These are phyloP conservation scores for Parazoanthus swiftii DNA, from an alignment of 92 coral and sea anemone species.

Conservation along the genomic window DNA sequence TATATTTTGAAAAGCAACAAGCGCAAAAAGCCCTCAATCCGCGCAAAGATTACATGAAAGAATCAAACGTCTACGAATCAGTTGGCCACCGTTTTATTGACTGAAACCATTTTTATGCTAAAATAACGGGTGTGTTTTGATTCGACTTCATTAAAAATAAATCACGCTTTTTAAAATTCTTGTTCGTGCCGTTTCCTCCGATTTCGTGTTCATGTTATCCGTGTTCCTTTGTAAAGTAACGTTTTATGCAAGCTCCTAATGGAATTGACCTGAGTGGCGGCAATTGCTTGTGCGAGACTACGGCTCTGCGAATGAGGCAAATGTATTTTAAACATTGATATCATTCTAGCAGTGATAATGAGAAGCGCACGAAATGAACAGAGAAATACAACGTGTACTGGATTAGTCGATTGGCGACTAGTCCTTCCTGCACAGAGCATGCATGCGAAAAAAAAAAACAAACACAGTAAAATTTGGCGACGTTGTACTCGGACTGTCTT, in stretches of 20 bases:
- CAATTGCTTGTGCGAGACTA: not conserved
- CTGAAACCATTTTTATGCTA: conserved; percentile 8
- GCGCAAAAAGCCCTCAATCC: not conserved
- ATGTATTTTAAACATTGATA: not conserved
- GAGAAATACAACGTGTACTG: not conserved
- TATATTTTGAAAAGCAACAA: not conserved
- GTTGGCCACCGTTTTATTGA: not conserved
- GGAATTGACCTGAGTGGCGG: not conserved
- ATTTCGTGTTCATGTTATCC: not conserved
- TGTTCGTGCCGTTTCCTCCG: not conserved
- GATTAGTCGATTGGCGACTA: not conserved
- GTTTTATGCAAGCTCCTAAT: not conserved
- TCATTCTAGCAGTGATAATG: not conserved
- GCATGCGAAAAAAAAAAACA: too few relatives aligned
- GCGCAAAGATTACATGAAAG: not conserved
- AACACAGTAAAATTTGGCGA: not conserved
- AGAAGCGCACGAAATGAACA: not conserved
- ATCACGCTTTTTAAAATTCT: not conserved
- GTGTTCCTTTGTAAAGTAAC: not conserved
- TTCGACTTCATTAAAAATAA: conserved; percentile 28
- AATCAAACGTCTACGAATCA: conserved; percentile 4
- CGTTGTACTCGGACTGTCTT: not conserved
- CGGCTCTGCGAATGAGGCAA: not conserved
- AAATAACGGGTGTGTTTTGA: conserved; percentile 19
- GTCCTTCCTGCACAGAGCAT: not conserved